A percentile compares a stretch with the other conserved stretches of the same genome.
phyloP scores from a whole-genome alignment of 2,888 invertebrate species.

The Meliscaeva auricollis region DNA sequence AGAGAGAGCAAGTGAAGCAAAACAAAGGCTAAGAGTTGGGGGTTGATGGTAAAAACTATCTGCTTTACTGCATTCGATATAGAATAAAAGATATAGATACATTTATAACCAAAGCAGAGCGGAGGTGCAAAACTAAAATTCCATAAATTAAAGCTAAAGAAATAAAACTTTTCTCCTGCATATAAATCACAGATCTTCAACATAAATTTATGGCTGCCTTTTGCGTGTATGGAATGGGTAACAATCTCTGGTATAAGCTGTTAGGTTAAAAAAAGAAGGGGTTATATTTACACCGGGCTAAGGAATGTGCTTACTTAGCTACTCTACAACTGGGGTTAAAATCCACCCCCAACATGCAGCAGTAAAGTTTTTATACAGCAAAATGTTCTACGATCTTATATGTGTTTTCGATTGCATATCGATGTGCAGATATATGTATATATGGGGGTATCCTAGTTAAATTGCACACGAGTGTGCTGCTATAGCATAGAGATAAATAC shows the following conservation, averaged over 20 bases:
- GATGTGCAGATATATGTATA: slow-evolving; percentile 51
- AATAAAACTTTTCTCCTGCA: slow-evolving; percentile 80
- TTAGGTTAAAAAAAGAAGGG: slow-evolving; percentile 30
- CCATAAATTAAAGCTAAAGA: slow-evolving; percentile 76
- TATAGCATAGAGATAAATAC: background rate
- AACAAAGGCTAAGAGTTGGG: no score
- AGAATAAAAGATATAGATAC: background rate
- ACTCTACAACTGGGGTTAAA: slow-evolving; percentile 31
- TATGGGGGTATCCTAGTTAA: slow-evolving; percentile 12
- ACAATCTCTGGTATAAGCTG: background rate
- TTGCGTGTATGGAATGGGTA: slow-evolving; percentile 71
- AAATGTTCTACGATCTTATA: slow-evolving; percentile 52
- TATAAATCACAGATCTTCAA: slow-evolving; percentile 84
- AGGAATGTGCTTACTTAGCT: background rate
- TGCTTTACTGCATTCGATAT: slow-evolving; percentile 21
- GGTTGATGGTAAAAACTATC: background rate
- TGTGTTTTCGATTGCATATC: slow-evolving; percentile 69
- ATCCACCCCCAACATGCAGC: slow-evolving; percentile 62
- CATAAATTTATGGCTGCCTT: slow-evolving; percentile 83
- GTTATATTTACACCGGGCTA: slow-evolving; percentile 41
- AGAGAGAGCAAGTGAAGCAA: no score
- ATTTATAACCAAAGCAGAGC: slow-evolving; percentile 1
- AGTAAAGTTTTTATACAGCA: slow-evolving; percentile 53
- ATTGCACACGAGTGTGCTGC: slow-evolving; percentile 36
- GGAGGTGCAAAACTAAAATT: slow-evolving; percentile 74